A percentile compares a stretch with the other conserved stretches of the same genome.
phyloP scores from a whole-genome alignment of 2,888 invertebrate species.

The Chrysopilus asiliformis region DNA sequence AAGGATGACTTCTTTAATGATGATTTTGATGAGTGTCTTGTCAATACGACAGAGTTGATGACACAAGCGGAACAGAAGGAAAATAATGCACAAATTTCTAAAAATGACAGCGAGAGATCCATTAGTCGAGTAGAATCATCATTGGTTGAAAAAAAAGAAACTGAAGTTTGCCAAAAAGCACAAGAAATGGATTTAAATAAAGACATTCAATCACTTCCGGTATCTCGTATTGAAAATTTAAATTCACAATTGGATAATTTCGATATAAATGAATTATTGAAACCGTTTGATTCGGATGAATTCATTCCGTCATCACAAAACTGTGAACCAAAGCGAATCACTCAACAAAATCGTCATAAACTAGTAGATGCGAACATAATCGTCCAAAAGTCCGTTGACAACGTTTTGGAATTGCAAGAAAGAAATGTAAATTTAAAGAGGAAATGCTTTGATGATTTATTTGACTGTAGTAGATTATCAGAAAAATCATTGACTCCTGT shows the following conservation, averaged over 20 bases:
- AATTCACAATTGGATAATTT: conserved; percentile 36
- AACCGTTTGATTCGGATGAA: conserved; percentile 32
- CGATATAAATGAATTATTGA: conserved; percentile 38
- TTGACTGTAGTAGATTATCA: too few relatives aligned
- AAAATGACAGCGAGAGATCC: background rate
- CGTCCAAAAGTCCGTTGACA: too few relatives aligned
- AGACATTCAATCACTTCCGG: too few relatives aligned
- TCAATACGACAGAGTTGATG: conserved; percentile 11
- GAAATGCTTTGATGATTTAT: too few relatives aligned
- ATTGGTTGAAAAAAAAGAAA: conserved; percentile 1
- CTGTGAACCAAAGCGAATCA: background rate
- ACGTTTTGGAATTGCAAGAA: too few relatives aligned
- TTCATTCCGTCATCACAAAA: too few relatives aligned
- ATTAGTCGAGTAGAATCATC: background rate
- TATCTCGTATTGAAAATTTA: too few relatives aligned
- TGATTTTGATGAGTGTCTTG: conserved; percentile 16
- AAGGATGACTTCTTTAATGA: conserved; percentile 17
- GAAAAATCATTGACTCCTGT: too few relatives aligned
- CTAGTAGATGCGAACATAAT: background rate
- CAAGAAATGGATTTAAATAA: too few relatives aligned
- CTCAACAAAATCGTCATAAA: background rate
- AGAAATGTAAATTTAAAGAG: too few relatives aligned
- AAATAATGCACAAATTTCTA: background rate
- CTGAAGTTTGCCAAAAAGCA: too few relatives aligned
- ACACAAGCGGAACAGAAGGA: conserved; percentile 9